phyloP scores from a whole-genome alignment of 1,140 invertebrate genomes.

The Ips nitidus region DNA sequence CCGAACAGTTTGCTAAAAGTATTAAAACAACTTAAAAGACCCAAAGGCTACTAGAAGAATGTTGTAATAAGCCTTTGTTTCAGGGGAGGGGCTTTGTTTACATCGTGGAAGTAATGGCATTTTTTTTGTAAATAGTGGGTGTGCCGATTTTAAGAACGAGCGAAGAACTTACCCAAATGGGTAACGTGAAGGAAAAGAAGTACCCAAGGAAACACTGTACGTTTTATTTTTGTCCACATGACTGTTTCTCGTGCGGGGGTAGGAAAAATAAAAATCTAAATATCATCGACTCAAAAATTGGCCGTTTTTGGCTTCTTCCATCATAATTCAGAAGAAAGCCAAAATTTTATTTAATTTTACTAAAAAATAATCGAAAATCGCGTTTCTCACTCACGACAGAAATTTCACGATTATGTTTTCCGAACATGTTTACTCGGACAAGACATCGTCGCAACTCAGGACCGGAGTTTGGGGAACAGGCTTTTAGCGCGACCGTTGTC shows the following conservation, averaged over 20 bases:
- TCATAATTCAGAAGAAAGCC: slow-evolving; percentile 39
- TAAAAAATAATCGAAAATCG: slow-evolving; percentile 12
- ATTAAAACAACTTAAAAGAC: slow-evolving; percentile 4
- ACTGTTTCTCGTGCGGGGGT: slow-evolving; percentile 37
- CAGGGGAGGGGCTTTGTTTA: slow-evolving; percentile 52
- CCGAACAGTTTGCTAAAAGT: slow-evolving; percentile 66
- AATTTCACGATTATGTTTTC: slow-evolving; percentile 19
- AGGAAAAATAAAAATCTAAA: slow-evolving; percentile 32
- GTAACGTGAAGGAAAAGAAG: slow-evolving; percentile 43
- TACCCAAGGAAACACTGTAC: slow-evolving; percentile 39
- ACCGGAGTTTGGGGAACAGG: neutral
- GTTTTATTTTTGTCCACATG: slow-evolving; percentile 43
- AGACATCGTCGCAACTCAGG: slow-evolving; percentile 30
- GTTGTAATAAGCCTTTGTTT: slow-evolving; percentile 45
- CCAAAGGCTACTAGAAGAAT: neutral
- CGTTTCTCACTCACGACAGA: slow-evolving; percentile 20
- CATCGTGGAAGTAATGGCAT: slow-evolving; percentile 44
- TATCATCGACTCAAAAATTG: slow-evolving; percentile 48
- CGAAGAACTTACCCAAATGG: slow-evolving; percentile 44
- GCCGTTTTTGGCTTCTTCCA: slow-evolving; percentile 45
- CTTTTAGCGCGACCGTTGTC: slow-evolving; percentile 6
- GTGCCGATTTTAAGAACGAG: slow-evolving; percentile 37
- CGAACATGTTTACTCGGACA: slow-evolving; percentile 28
- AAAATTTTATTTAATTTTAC: slow-evolving; percentile 13
- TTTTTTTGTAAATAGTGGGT: slow-evolving; percentile 39